phyloP scores from a whole-genome alignment of 1,140 invertebrate genomes.

The Thaumetopoea pityocampa region DNA sequence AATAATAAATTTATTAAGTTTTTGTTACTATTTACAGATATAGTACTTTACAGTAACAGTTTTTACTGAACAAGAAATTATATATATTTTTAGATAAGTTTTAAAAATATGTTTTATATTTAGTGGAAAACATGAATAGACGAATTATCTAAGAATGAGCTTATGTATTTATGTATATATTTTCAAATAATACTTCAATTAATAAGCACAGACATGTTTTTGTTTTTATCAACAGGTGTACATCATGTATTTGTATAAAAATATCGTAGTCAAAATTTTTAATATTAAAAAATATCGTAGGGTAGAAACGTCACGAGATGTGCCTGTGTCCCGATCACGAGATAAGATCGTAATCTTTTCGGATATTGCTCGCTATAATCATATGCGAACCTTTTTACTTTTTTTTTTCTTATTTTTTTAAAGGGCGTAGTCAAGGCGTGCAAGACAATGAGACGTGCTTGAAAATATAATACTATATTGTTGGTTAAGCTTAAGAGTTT shows the following conservation, averaged over 20 bases:
- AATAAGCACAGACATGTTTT: too few species aligned
- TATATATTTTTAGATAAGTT: too few species aligned
- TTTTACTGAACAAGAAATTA: too few species aligned
- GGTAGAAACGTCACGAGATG: conserved; percentile 42
- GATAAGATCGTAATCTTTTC: conserved; percentile 73
- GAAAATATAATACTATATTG: conserved; percentile 42
- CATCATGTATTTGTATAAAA: background rate
- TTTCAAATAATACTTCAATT: too few species aligned
- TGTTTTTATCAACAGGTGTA: background rate
- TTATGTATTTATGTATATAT: too few species aligned
- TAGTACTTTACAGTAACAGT: too few species aligned
- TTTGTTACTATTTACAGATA: too few species aligned
- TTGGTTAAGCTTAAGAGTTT: conserved; percentile 23
- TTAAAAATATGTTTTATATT: too few species aligned
- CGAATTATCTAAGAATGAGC: too few species aligned
- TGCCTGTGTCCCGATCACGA: conserved; percentile 49
- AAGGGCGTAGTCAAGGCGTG: conserved; percentile 37
- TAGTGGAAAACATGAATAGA: too few species aligned
- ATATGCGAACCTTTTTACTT: conserved; percentile 59
- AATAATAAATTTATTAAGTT: too few species aligned
- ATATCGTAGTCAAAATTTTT: background rate
- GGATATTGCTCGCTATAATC: conserved; percentile 74
- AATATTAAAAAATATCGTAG: conserved; percentile 36
- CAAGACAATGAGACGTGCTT: conserved; percentile 41
- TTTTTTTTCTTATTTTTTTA: conserved; percentile 43